Evolutionary conservation across 1,140 invertebrate species (phyloP), one percentile per base, ranked within the genome.

Genomic region (Neodiprion fabricii): DNA sequence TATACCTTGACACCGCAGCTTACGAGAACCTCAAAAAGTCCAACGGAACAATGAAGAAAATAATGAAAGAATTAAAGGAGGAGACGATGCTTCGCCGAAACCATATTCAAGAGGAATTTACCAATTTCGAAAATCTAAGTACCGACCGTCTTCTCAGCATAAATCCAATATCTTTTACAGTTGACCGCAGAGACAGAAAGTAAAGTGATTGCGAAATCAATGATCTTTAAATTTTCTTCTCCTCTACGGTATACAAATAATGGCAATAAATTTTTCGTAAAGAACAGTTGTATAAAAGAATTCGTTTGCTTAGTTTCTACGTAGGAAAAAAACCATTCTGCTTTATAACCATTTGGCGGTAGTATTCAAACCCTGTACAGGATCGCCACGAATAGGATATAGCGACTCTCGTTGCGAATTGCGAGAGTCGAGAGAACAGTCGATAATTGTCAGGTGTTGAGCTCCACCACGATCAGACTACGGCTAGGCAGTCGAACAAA

Each of bases 91-190:
- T 40, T 12, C 76, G 67, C 17, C 71, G 72, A 49, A 72, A 74
- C 47, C 72, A 5, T 9, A 69, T 76, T n/a, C 70, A 14, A 48
- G 23, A 28, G 4, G 77, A 78, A 74, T 74, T 78, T 10, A 72
- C 50, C 1, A 78, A 76, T 17, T n/a, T 76, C 0, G 72, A 78
- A 17, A 68, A 47, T 50, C 69, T 76, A n/a, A 78, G 66, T 17
- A 78, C 77, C 50, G 71, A 78, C 21, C 66, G 77, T 47, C 77
- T 78, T 72, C 70, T 78, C 72, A 70, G 11, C 10, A 74, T 78
- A 69, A 70, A 78, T 76, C 76, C 21, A 28, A 48, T 61, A 48
- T 48, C 11, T 61, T 61, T 61, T 9, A 61, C 53, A 12, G 9
- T 4, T 40, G 28, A 40, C 28, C 5, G 28, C 28, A 40, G 28